Percentiles rank a stretch among this genome's conserved stretches.
phyloP scores from a whole-genome alignment of 2,113 vertebrate species.

The Ovis canadensis region DNA sequence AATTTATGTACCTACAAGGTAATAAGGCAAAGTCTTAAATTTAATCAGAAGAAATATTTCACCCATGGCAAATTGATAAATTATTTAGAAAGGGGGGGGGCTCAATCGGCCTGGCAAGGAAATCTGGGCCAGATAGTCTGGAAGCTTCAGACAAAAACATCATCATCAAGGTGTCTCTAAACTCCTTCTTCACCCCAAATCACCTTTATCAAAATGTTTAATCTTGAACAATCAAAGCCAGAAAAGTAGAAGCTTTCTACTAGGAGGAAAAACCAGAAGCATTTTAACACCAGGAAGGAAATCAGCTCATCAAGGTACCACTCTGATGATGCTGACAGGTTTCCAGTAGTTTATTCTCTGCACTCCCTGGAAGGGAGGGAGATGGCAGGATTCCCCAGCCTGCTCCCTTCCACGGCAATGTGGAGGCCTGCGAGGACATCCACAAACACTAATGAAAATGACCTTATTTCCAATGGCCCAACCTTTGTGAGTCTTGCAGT shows the following conservation, averaged over 20 bases:
- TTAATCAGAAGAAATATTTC: conserved; percentile 81
- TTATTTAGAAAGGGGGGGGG: conserved; percentile 77
- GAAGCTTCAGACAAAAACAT: conserved; percentile 44
- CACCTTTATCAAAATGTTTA: background rate
- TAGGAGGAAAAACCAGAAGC: background rate
- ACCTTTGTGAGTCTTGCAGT: background rate
- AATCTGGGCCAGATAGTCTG: conserved; percentile 37
- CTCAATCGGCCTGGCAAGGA: conserved; percentile 62
- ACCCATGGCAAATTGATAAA: conserved; percentile 78
- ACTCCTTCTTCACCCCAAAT: background rate
- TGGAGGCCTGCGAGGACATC: background rate
- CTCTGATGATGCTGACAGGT: fast-evolving
- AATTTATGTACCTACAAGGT: conserved; percentile 74
- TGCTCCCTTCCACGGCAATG: fast-evolving
- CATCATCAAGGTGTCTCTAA: background rate
- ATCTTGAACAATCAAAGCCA: background rate
- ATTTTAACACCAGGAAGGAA: background rate
- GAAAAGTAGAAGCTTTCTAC: background rate
- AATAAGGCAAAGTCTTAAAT: conserved; percentile 79
- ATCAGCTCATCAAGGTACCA: background rate
- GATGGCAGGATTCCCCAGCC: fast-evolving
- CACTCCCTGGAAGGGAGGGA: background rate
- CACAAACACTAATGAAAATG: background rate
- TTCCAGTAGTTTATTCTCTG: fast-evolving
- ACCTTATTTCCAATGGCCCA: background rate